Base-by-base conservation (phyloP, 64 coral and sea anemone species). In the Catalaphyllia jardinei region DNA sequence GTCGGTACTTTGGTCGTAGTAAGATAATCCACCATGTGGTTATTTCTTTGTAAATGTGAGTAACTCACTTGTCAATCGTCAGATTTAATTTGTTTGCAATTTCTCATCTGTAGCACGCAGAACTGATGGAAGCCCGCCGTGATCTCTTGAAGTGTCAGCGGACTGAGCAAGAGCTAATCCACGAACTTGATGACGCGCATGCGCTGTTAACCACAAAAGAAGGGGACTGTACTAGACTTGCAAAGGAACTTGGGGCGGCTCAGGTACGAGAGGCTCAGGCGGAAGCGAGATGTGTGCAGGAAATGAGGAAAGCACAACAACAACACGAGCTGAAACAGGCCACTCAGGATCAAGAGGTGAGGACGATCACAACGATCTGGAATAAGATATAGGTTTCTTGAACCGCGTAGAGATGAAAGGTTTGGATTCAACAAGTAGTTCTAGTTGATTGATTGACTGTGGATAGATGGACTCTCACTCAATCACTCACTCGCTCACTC, bases 241-340 rank as follows among this genome's bases (percentile, higher is more conserved):
- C 97, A 75, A 99, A 99, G 88, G 97, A 99, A 49, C 91, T 99
- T 72, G 97, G 97, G 35, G 91, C 97, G n/a, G 83, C 93, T 39
- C 97, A 99, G 31, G 94, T 99, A 5, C 91, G 97, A 12, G 97
- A 99, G 78, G 97, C 97, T 12, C 93, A 99, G 73, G 97, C 94
- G 2, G 97, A 99, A 78, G 97, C 97, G 8, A 89, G 86, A 55
- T 99, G 94, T 29, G 88, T 99, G 3, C 91, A 99, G 78, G 97
- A 99, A 77, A 89, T 93, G 29, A 89, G 97, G 20, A 93, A 87
- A 38, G 87, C 73, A 19, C 88, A 95, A 28, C 97, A 99, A 79
- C 93, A 99, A 49, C 88, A 86, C 33, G 82, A 93, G 52, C 59
- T 95, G 8, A 99, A 95, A 81, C 78, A 93, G 67, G 93, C 86